Conservation (phyloP, 1,140 invertebrate genomes). For the Sinella curviseta region DNA sequence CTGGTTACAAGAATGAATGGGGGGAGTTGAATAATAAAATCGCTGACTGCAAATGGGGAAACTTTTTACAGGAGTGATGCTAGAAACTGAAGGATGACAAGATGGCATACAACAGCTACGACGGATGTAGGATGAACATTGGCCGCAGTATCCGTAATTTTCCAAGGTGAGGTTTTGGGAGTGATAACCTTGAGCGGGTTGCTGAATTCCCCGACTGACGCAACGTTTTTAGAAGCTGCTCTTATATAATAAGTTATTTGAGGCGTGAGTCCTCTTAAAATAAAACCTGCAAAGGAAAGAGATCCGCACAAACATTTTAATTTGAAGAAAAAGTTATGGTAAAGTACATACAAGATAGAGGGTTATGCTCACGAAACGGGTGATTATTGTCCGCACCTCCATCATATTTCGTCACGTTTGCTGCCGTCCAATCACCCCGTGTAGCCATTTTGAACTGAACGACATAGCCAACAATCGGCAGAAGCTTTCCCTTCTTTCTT, state of each 20-base stretch:
- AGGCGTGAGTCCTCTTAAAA: conserved; percentile 44
- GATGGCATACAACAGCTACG: conserved; percentile 30
- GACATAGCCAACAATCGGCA: conserved; percentile 43
- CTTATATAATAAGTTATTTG: conserved; percentile 39
- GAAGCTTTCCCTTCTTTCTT: conserved; percentile 34
- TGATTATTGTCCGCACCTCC: conserved; percentile 31
- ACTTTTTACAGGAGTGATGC: conserved; percentile 6
- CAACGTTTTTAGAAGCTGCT: conserved; percentile 43
- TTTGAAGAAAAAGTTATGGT: not conserved
- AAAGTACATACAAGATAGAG: not conserved
- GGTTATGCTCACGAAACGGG: too few relatives aligned
- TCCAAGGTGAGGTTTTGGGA: conserved; percentile 31
- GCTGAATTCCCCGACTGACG: conserved; percentile 43
- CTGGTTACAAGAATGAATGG: not conserved
- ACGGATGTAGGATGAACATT: not conserved
- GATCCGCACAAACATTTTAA: not conserved
- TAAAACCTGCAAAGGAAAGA: conserved; percentile 40
- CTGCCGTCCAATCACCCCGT: conserved; percentile 43
- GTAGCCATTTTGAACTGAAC: conserved; percentile 49
- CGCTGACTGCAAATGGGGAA: not conserved
- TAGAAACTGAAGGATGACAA: conserved; percentile 33
- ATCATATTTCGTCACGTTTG: conserved; percentile 34
- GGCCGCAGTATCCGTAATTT: conserved; percentile 13
- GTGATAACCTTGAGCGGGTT: conserved; percentile 31
- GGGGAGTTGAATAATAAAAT: too few relatives aligned